Percentiles rank a stretch among this genome's conserved stretches.
Evolutionary conservation across 2,888 invertebrate genomes (phyloP).

Genomic region (Trissolcus brochymenae): DNA sequence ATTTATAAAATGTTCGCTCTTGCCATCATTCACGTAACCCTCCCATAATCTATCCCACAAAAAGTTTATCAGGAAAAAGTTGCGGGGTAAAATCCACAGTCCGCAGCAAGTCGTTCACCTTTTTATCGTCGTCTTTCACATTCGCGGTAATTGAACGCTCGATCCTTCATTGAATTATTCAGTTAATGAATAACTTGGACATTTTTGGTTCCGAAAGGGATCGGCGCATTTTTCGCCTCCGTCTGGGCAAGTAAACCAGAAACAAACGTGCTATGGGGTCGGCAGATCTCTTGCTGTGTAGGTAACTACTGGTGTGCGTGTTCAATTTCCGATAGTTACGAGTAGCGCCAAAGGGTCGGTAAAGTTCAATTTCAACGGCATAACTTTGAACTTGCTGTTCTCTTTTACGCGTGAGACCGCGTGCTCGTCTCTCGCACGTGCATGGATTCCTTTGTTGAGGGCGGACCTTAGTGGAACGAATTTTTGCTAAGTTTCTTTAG

Average conservation of each 20-base stretch:
- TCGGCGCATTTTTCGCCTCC: slow-evolving; percentile 30
- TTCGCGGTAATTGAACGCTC: slow-evolving; percentile 24
- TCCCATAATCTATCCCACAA: slow-evolving; percentile 1
- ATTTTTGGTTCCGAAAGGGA: slow-evolving; percentile 45
- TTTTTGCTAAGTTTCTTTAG: slow-evolving; percentile 61
- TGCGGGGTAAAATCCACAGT: slow-evolving; percentile 20
- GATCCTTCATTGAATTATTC: slow-evolving; percentile 49
- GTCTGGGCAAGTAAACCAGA: slow-evolving; percentile 36
- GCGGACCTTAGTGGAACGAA: slow-evolving; percentile 48
- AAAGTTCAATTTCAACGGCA: slow-evolving; percentile 68
- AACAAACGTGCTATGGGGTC: slow-evolving; percentile 47
- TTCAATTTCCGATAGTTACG: slow-evolving; percentile 69
- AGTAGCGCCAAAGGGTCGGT: slow-evolving; percentile 64
- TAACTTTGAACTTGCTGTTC: slow-evolving; percentile 60
- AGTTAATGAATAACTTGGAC: slow-evolving; percentile 51
- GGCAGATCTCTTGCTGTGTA: slow-evolving; percentile 34
- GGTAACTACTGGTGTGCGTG: slow-evolving; percentile 59
- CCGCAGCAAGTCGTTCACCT: neutral
- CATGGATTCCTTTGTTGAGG: slow-evolving; percentile 61
- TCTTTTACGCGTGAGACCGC: slow-evolving; percentile 45
- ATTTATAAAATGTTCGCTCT: neutral
- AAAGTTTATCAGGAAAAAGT: slow-evolving; percentile 26
- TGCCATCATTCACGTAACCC: slow-evolving; percentile 2
- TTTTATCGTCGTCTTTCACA: slow-evolving; percentile 13
- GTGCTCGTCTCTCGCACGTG: slow-evolving; percentile 47